Evolutionary conservation across 2,888 invertebrate species (phyloP).

Genomic region (Pocota personata): DNA sequence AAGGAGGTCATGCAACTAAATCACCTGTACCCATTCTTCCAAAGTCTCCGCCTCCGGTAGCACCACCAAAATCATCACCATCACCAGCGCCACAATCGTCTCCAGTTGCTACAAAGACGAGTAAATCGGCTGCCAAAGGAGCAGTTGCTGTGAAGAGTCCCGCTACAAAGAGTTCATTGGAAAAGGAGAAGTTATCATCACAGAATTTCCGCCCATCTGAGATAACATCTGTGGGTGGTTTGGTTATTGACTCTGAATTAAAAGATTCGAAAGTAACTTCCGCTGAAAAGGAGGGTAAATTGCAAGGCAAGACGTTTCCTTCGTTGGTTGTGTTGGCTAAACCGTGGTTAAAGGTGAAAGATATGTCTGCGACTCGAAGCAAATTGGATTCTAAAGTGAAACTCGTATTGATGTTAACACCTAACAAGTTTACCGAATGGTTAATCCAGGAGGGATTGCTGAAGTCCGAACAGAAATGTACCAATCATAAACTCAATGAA

Average conservation of each 20-base stretch:
- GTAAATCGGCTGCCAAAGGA: constrained; percentile 38
- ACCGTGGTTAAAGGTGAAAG: constrained; percentile 89
- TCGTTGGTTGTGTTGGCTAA: constrained; percentile 93
- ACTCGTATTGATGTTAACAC: constrained; percentile 90
- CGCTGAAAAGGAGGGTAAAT: constrained; percentile 89
- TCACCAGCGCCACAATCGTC: constrained; percentile 75
- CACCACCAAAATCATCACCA: constrained; percentile 48
- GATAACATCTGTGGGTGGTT: constrained; percentile 88
- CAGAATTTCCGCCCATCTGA: constrained; percentile 86
- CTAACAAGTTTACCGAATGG: constrained; percentile 95
- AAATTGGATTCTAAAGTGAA: constrained; percentile 91
- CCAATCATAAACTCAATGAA: constrained; percentile 87
- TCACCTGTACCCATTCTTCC: not conserved
- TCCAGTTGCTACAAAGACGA: constrained; percentile 72
- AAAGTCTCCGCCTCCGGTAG: constrained; percentile 4
- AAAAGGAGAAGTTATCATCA: constrained; percentile 65
- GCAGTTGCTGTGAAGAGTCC: constrained; percentile 44
- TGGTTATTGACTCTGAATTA: constrained; percentile 86
- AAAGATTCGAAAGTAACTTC: constrained; percentile 86
- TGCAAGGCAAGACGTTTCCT: constrained; percentile 91
- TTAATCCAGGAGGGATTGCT: constrained; percentile 93
- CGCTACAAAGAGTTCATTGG: not conserved
- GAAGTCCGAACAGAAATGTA: constrained; percentile 90
- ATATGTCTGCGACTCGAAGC: constrained; percentile 85
- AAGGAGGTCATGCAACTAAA: not conserved